A percentile compares a stretch with the other conserved stretches of the same genome.
Evolutionary conservation across 2,113 vertebrate genomes (phyloP).

Genomic region (Podocnemis expansa): DNA sequence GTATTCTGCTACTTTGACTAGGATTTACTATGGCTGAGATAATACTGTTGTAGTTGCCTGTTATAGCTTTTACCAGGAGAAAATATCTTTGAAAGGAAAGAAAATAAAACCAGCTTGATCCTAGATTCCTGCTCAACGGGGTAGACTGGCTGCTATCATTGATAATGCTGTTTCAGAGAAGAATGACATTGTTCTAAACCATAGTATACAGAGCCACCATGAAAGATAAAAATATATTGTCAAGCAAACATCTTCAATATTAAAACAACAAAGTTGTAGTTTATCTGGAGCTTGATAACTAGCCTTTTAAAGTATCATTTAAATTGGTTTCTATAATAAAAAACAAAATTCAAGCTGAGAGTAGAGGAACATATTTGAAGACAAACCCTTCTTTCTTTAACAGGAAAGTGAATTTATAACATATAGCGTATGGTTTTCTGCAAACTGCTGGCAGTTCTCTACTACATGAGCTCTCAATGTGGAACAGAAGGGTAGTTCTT

Average conservation of each 20-base stretch:
- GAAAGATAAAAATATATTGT: conserved; percentile 29
- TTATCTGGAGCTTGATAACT: conserved; percentile 58
- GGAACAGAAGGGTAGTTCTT: not conserved
- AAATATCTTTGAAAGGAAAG: not conserved
- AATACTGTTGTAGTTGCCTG: conserved; percentile 17
- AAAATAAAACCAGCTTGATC: not conserved
- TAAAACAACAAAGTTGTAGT: conserved; percentile 35
- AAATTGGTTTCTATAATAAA: conserved; percentile 23
- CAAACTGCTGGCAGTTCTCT: not conserved
- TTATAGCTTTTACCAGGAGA: not conserved
- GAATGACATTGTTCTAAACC: conserved; percentile 29
- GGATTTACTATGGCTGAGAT: conserved; percentile 31
- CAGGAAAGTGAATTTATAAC: not conserved
- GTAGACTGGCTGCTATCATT: not conserved
- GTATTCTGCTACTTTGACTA: conserved; percentile 34
- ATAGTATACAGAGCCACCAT: not conserved
- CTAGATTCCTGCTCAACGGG: conserved; percentile 7
- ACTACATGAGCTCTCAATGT: not conserved
- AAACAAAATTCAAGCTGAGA: not conserved
- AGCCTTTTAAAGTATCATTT: conserved; percentile 45
- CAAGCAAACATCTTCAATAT: conserved; percentile 13
- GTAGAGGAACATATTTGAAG: not conserved
- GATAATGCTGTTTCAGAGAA: not conserved
- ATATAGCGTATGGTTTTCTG: not conserved
- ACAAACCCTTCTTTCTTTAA: not conserved